Conservation (phyloP, 2,113 vertebrate species). For the Vanacampus margaritifer region DNA sequence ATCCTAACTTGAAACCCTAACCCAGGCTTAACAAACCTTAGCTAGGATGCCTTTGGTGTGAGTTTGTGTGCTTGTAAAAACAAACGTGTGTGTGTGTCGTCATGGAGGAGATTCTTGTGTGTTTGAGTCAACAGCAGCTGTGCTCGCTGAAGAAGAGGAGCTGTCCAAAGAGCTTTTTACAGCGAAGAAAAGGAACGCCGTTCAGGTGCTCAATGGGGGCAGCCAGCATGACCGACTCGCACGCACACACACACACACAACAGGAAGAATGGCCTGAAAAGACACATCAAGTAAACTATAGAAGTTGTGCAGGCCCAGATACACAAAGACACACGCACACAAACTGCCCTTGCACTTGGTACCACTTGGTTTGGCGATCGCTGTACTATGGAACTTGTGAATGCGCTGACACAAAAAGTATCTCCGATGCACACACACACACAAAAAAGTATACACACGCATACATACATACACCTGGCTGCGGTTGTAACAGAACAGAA, state of each 20-base stretch:
- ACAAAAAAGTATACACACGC: slow-evolving; percentile 3
- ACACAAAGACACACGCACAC: slow-evolving; percentile 20
- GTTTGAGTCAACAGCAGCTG: slow-evolving; percentile 71
- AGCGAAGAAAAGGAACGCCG: slow-evolving; percentile 34
- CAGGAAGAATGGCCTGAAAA: neutral
- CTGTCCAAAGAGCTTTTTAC: slow-evolving; percentile 57
- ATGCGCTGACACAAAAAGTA: too few species aligned
- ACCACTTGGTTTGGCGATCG: too few species aligned
- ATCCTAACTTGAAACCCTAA: neutral
- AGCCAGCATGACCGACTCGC: slow-evolving; percentile 54
- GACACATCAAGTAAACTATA: neutral
- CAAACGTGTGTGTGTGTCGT: slow-evolving; percentile 38
- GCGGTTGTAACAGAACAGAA: slow-evolving; percentile 69
- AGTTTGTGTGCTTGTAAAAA: neutral
- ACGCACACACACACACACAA: slow-evolving; percentile 8
- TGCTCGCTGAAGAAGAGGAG: slow-evolving; percentile 58
- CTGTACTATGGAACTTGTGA: too few species aligned
- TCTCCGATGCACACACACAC: too few species aligned
- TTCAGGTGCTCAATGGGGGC: slow-evolving; percentile 65
- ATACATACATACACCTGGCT: slow-evolving; percentile 63
- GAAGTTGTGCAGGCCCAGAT: neutral
- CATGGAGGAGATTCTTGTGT: slow-evolving; percentile 59
- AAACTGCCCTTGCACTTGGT: too few species aligned
- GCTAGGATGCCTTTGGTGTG: slow-evolving; percentile 23
- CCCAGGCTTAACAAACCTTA: neutral